Evolutionary conservation across 2,113 vertebrate genomes (phyloP).

Genomic region (Mesocricetus auratus): DNA sequence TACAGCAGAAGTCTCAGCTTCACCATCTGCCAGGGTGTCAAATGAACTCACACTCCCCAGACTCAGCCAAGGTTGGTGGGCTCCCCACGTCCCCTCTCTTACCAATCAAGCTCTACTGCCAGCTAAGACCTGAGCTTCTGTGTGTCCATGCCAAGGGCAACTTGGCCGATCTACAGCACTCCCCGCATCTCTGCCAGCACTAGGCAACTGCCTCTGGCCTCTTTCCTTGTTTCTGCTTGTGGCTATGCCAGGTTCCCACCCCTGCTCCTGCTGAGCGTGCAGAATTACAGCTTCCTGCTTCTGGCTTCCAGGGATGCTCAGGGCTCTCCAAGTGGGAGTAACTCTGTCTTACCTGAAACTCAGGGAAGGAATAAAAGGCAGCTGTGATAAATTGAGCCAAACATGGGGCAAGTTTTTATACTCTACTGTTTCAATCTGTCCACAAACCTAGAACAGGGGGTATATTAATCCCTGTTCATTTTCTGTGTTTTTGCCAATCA

Average conservation of each 20-base stretch:
- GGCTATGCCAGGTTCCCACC: not conserved
- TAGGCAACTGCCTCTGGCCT: conserved; percentile 38
- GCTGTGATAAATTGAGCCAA: not conserved
- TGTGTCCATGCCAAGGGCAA: not conserved
- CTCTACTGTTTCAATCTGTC: not conserved
- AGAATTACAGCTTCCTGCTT: not conserved
- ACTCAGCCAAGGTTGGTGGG: conserved; percentile 51
- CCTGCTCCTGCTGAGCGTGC: not conserved
- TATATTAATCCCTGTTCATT: not conserved
- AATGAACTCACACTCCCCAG: conserved; percentile 58
- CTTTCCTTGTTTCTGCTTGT: not conserved
- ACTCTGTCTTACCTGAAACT: not conserved
- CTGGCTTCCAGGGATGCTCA: not conserved
- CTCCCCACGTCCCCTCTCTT: not conserved
- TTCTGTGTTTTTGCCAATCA: not conserved
- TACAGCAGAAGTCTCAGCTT: not conserved
- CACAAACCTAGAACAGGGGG: not conserved
- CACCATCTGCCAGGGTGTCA: conserved; percentile 39
- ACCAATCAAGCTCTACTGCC: not conserved
- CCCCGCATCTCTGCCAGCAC: conserved; percentile 26
- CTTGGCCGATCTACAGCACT: not conserved
- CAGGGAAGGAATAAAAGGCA: not conserved
- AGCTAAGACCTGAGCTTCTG: not conserved
- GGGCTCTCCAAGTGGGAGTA: not conserved
- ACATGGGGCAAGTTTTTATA: accelerated